Percentiles rank a stretch among this genome's conserved stretches.
These are phyloP conservation scores for Carabus problematicus DNA, from an alignment of 2,888 invertebrate genomes.

Conservation along the genomic window DNA sequence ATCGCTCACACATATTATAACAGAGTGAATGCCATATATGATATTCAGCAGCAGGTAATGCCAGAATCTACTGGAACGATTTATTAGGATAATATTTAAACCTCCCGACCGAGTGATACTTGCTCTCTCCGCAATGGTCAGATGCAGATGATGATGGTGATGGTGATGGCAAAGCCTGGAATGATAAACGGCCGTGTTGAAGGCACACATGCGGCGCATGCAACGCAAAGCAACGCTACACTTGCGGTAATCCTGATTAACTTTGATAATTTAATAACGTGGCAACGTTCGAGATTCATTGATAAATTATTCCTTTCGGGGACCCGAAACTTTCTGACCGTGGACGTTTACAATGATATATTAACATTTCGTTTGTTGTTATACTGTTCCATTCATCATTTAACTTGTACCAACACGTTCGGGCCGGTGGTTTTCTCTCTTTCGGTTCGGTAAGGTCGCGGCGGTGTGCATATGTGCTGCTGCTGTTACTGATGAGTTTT, in stretches of 20 bases:
- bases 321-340: constrained; percentile 14
- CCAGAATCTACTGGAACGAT: not conserved
- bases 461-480: not conserved
- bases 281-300: constrained; percentile 35
- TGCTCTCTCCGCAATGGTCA: too few species aligned
- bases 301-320: constrained; percentile 37
- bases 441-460: constrained; percentile 2
- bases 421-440: not conserved
- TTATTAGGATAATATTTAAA: constrained; percentile 4
- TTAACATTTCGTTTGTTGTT: constrained; percentile 27
- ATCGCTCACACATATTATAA: too few species aligned
- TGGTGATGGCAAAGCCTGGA: too few species aligned
- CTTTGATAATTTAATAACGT: constrained; percentile 34
- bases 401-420: not conserved
- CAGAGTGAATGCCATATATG: too few species aligned
- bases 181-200: constrained; percentile 8
- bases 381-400: constrained; percentile 27
- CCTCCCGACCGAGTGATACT: not conserved
- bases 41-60: too few species aligned
- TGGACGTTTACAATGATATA: constrained; percentile 34
- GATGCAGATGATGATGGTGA: too few species aligned
- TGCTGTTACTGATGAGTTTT: not conserved
- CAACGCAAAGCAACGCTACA: constrained; percentile 12
- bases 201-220: constrained; percentile 5
- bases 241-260: constrained; percentile 31